phyloP scores from a whole-genome alignment of 2,113 vertebrate genomes.

The Spea multiplicata region DNA sequence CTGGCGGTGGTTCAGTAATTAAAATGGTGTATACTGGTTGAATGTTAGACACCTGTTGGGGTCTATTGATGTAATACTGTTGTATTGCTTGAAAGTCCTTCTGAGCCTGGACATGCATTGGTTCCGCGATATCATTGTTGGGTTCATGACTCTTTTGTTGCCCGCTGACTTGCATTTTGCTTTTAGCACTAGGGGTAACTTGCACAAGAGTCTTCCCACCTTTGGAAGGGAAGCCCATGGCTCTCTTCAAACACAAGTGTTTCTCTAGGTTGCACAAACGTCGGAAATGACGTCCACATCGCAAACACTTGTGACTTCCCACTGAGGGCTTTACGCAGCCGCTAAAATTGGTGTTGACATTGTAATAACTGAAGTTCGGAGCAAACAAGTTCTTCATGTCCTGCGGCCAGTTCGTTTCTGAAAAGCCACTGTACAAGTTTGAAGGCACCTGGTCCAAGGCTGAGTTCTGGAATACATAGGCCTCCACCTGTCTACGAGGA shows the following conservation, averaged over 20 bases:
- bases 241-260: slow-evolving; percentile 33
- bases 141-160: not conserved
- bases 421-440: not conserved
- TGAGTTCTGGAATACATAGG: not conserved
- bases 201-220: not conserved
- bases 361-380: slow-evolving; percentile 2
- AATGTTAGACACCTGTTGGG: not conserved
- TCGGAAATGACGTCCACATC: slow-evolving; percentile 24
- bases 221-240: not conserved
- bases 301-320: slow-evolving; percentile 8
- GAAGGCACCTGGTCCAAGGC: not conserved
- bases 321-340: not conserved
- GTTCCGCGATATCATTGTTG: slow-evolving; percentile 1
- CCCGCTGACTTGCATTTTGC: no score
- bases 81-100: slow-evolving; percentile 17
- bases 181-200: no score
- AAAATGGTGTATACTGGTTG: not conserved
- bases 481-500: not conserved
- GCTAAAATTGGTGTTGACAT: not conserved
- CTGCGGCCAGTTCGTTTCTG: not conserved
- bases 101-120: slow-evolving; percentile 24
- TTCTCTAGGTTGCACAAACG: slow-evolving; percentile 26
- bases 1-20: not conserved
- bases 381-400: not conserved
- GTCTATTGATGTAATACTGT: not conserved